Evolutionary conservation across 2,888 invertebrate genomes (phyloP).

Genomic region (Zaprionus bogoriensis): DNA sequence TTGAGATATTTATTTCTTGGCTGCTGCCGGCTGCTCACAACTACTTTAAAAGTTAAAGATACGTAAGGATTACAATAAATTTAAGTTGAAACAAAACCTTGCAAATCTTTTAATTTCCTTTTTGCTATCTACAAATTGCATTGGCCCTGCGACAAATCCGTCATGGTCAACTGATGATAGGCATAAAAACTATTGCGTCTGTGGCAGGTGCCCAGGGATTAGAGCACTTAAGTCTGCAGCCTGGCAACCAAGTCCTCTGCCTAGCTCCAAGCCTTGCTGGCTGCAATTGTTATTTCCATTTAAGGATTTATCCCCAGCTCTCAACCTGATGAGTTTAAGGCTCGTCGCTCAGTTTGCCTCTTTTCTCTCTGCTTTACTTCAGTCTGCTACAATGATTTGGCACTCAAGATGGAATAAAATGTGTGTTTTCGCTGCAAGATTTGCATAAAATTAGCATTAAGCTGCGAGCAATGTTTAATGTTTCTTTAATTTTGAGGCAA

Average conservation of each 20-base stretch:
- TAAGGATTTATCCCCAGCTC: slow-evolving; percentile 31
- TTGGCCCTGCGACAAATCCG: neutral
- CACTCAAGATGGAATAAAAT: slow-evolving; percentile 1
- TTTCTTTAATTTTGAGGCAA: neutral
- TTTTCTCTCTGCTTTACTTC: slow-evolving; percentile 2
- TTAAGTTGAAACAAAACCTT: neutral
- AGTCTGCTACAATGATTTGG: slow-evolving; percentile 11
- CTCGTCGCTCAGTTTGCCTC: slow-evolving; percentile 29
- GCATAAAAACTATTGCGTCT: slow-evolving; percentile 8
- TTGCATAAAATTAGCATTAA: slow-evolving; percentile 41
- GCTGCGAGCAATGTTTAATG: neutral
- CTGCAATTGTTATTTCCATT: slow-evolving; percentile 50
- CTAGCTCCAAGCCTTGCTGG: neutral
- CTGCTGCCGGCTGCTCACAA: too few relatives aligned
- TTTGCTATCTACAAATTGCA: too few relatives aligned
- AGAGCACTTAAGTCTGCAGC: slow-evolving; percentile 57
- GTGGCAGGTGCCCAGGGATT: slow-evolving; percentile 30
- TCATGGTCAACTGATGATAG: neutral
- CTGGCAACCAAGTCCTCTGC: slow-evolving; percentile 9
- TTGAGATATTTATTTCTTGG: too few relatives aligned
- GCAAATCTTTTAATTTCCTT: neutral
- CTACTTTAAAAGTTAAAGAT: too few relatives aligned
- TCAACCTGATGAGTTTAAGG: neutral
- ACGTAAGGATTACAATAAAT: neutral
- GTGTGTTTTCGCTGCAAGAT: slow-evolving; percentile 4